Evolutionary conservation across 2,888 invertebrate genomes (phyloP).

Genomic region (Mechanitis mazaeus): DNA sequence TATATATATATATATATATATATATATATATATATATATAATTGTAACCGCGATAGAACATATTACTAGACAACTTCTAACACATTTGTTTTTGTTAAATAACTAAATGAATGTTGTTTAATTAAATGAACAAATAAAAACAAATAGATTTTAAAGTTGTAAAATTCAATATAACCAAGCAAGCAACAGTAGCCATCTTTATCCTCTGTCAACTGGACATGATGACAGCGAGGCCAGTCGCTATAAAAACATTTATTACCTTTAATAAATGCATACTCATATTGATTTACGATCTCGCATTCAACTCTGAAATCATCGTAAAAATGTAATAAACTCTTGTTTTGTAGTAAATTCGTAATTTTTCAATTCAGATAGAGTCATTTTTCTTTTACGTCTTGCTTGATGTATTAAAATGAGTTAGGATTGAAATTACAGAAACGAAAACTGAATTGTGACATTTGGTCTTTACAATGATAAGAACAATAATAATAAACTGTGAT

Average conservation of each 20-base stretch:
- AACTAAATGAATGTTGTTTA: no score
- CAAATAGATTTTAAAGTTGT: neutral
- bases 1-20: no score
- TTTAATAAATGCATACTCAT: constrained; percentile 23
- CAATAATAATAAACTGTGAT: no score
- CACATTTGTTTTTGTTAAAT: no score
- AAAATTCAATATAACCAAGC: neutral
- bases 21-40: no score
- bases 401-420: constrained; percentile 5
- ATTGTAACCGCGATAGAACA: no score
- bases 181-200: neutral
- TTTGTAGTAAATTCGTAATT: constrained; percentile 8
- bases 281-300: constrained; percentile 24
- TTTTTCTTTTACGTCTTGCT: neutral
- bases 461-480: no score
- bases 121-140: neutral
- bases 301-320: constrained; percentile 14
- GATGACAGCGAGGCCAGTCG: constrained; percentile 31
- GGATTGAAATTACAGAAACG: neutral
- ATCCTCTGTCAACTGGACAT: neutral
- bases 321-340: constrained; percentile 14
- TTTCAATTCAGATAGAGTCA: constrained; percentile 7
- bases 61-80: no score
- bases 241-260: constrained; percentile 39
- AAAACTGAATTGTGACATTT: neutral